Evolutionary conservation across 2,113 vertebrate species (phyloP).

Genomic region (Trachemys scripta): DNA sequence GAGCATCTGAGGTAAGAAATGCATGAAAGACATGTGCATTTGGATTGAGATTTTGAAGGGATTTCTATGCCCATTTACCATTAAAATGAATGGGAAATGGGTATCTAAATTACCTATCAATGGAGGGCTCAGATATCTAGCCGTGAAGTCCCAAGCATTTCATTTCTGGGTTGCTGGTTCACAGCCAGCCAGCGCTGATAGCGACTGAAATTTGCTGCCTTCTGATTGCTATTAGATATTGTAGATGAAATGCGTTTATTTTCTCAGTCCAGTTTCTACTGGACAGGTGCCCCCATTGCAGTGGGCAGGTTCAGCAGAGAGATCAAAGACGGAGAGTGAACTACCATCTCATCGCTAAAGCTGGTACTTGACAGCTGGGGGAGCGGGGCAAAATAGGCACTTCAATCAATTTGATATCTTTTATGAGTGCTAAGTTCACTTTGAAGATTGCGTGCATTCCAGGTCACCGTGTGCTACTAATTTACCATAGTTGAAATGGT

Average conservation of each 20-base stretch:
- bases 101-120: neutral
- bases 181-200: neutral
- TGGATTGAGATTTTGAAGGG: neutral
- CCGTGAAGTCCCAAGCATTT: neutral
- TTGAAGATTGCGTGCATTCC: rapidly evolving
- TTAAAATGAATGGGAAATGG: rapidly evolving
- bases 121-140: neutral
- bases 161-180: neutral
- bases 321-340: neutral
- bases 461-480: neutral
- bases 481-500: neutral
- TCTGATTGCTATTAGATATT: neutral
- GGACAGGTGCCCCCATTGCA: rapidly evolving
- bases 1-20: slow-evolving; percentile 85
- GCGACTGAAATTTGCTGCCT: neutral
- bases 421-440: neutral
- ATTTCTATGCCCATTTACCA: rapidly evolving
- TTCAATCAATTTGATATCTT: neutral
- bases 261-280: rapidly evolving
- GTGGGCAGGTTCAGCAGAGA: neutral
- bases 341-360: neutral
- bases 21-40: neutral
- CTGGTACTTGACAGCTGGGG: neutral
- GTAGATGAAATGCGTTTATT: neutral
- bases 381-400: neutral